Evolutionary conservation across 2,113 vertebrate genomes (phyloP), one percentile per base, ranked within the genome.

Genomic region (Nicator chloris): DNA sequence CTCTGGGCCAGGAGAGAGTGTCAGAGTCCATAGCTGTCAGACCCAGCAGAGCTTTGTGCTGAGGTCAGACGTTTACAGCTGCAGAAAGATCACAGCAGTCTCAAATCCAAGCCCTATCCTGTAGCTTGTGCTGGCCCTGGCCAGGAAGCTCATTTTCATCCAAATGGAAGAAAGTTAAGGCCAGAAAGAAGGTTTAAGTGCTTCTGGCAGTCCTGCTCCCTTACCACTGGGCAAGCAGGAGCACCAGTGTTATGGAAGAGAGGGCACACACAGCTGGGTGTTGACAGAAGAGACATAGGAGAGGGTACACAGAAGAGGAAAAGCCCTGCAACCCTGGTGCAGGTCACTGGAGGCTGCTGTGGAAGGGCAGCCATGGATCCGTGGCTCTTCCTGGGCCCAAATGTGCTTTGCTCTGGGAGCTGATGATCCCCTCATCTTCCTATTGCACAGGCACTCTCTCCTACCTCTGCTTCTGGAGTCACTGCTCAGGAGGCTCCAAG

Each of bases 231-330:
- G 22, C 37, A 53, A 69, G 59, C 42, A 60, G 50, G 23, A 72
- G 11, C 14, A 12, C 33, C 51, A 66, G 42, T 7, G 23, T 19
- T 44, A 44, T 1, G 2, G 35, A 71, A 54, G 11, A 76, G 26
- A 76, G 26, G 22, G n/a, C 19, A n/a, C 2, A 0, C 0, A 1
- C 11, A 78, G 54, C 31, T 27, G 11, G n/a, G 31, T 39, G 35
- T 5, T 51, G 72, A 35, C 14, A 64, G 64, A 80, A 72, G 37
- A n/a, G 33, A 71, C 1, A 2, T 3, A 7, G 20, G 12, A 35
- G 13, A 4, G 6, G 9, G 9, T 7, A n/a, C 53, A 39, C 0
- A 1, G 49, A 9, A 19, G 19, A 78, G 51, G 33, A 60, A 8
- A 47, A 47, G 27, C 44, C 30, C 44, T 23, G 18, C 17, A 26